Base-by-base conservation (phyloP, 2,888 invertebrate genomes). In the Cacoxenus indagator region DNA sequence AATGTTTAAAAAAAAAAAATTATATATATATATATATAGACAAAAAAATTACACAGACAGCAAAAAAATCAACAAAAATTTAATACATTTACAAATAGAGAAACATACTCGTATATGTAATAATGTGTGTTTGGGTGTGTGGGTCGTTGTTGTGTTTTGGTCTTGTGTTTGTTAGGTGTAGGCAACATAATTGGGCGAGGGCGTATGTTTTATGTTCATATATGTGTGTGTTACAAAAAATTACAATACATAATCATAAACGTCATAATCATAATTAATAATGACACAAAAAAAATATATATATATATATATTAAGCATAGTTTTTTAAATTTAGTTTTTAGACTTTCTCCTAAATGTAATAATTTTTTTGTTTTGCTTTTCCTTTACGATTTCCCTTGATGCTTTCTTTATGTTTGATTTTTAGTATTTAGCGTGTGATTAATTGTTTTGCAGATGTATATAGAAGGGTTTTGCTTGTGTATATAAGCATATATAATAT, bases 41-140 rank as follows among this genome's bases (percentile, higher is more conserved):
- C n/a, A n/a, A 68, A 66, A 67, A 66, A 68, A 70, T 76, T 83
- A 82, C 81, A 80, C 80, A 80, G 80, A 83, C 80, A 80, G 80
- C 80, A 83, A 83, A 80, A 83, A 80, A 80, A 82, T 83, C 80
- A 80, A 80, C 80, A 80, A 80, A n/a, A 67, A 80, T 82, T 80
- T 80, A 80, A 80, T 82, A 80, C 82, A 83, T 80, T 83, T 80
- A 80, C 80, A 83, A 83, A 57, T 54, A 54, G 22, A 22, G 29
- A 19, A 11, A 59, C 19, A 59, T 14, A 17, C 26, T 26, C 17
- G 26, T 65, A 51, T 65, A 6, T 31, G 45, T 57, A n/a, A 55
- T 8, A 55, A 6, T 19, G 46, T 66, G 46, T 66, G 57, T 66
- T 26, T 66, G 57, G 37, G 43, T 66, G 66, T 66, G 29, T 64